These are phyloP conservation scores for Drosophila greeni DNA, from an alignment of 2,888 invertebrate genomes.

Conservation along the genomic window DNA sequence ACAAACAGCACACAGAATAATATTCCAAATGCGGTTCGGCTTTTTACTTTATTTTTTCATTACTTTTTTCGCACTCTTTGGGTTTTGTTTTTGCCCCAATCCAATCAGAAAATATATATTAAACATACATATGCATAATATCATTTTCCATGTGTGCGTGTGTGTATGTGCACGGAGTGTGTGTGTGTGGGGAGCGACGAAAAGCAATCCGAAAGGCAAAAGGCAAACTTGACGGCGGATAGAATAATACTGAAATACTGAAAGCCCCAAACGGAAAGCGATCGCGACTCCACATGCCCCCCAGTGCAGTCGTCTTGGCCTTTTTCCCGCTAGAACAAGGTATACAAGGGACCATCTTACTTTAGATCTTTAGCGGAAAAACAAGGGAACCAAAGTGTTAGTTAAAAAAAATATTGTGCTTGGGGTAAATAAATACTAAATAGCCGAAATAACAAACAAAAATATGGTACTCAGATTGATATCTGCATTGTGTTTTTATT, in stretches of 20 bases:
- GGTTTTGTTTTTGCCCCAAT: conserved; percentile 52
- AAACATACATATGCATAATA: conserved; percentile 54
- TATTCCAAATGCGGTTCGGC: conserved; percentile 20
- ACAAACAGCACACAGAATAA: conserved; percentile 26
- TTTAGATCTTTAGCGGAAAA: neutral
- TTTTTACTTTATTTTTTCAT: conserved; percentile 24
- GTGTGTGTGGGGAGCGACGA: conserved; percentile 27
- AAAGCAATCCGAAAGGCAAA: conserved; percentile 48
- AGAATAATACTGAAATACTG: conserved; percentile 65
- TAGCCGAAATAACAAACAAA: neutral
- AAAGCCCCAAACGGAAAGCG: conserved; percentile 35
- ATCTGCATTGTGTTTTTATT: too few species aligned
- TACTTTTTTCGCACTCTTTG: conserved; percentile 34
- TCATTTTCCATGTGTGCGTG: conserved; percentile 36
- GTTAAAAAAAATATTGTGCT: neutral
- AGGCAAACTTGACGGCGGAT: conserved; percentile 64
- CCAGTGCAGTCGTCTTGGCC: conserved; percentile 22
- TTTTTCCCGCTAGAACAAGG: neutral
- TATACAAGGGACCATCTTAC: neutral
- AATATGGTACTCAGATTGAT: neutral
- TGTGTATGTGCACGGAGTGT: conserved; percentile 38
- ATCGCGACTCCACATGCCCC: conserved; percentile 45
- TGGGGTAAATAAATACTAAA: neutral
- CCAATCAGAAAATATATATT: conserved; percentile 65
- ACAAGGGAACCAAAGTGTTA: neutral